Base-by-base conservation (phyloP, 2,888 invertebrate species). In the Platycnemis pennipes region DNA sequence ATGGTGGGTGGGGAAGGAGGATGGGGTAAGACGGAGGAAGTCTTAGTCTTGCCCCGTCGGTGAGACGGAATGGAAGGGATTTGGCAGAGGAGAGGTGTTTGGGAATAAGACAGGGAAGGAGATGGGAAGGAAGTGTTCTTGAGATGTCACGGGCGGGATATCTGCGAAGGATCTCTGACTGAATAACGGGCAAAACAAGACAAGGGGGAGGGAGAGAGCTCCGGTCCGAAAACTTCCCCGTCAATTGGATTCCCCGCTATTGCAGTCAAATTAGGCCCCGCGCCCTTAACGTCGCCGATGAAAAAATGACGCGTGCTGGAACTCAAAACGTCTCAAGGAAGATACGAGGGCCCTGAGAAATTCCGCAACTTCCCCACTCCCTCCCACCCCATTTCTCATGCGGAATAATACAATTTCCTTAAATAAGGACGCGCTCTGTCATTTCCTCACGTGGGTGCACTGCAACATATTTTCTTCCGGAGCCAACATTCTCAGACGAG, bases 161-260 rank as follows among this genome's bases (percentile, higher is more conserved):
- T 86, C 86, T 86, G 86, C 42, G 86, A 86, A 86, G 42, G 19
- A 44, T 44, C 86, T 42, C 13, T 22, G 46, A 53, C 49, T 53
- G 53, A 37, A 89, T 49, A 49, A 88, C 45, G 88, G 53, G 37
- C 56, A 5, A 42, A 89, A 89, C 89, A 89, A 89, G 37, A 26
- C 5, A 37, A 63, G 63, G 26, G 89, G 19, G 37, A 37, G n/a
- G 13, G 63, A 19, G 89, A 19, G 37, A n/a, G 89, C 49, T 89
- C 56, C 37, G 89, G 89, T 37, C 37, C 56, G 42, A 89, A 89
- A 53, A 37, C 56, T 89, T 89, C 37, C n/a, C 37, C 44, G 53
- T 53, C 89, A 89, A 89, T 89, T 89, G 89, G 89, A 89, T 89
- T 89, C 56, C 53, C 53, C 22, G 19, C 37, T 89, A 37, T 42